Evolutionary conservation across 2,888 invertebrate genomes (phyloP), one percentile per base, ranked within the genome.

Genomic region (Rotaria macrura): DNA sequence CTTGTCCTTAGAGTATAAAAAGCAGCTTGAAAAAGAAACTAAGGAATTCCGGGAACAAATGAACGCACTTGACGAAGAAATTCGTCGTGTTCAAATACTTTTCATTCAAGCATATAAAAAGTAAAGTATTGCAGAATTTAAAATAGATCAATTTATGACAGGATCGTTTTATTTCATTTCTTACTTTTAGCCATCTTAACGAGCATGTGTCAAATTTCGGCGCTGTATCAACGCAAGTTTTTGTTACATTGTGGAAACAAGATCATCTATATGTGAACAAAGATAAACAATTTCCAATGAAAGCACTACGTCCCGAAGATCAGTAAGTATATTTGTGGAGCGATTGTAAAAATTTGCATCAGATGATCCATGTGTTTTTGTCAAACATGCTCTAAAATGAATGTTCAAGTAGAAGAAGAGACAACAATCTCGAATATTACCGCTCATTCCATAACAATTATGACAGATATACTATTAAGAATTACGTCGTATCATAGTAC

Each of bases 31-130:
- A 3, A 25, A 74, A 40, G 2, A 40, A 38, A 74, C 43, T 23
- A 17, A 2, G 23, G 10, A 40, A 40, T 74, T 74, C 25, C 20
- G 23, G 6, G 9, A 40, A 25, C 25, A 74, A 40, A 74, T 74
- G 0, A 38, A 74, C 2, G 6, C 25, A 74, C 43, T 74, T 10
- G 74, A 74, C 12, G 74, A 74, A 40, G 74, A 74, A 40, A 38
- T 40, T 25, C 74, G 40, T 25, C 20, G 43, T 40, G 74, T 74
- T 74, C 74, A 74, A 74, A 20, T 74, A 23, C 23, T 74, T 12
- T 74, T 74, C 25, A 74, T 74, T 38, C 40, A 74, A 43, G 74
- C 74, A 74, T 74, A 74, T 43, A 74, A 74, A 74, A 43, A 74
- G 74, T 74, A 20, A 65, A 20, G 6, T 43, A 43, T 43, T 43